Evolutionary conservation across 2,113 vertebrate genomes (phyloP), one percentile per base, ranked within the genome.

Genomic region (Ochotona curzoniae): DNA sequence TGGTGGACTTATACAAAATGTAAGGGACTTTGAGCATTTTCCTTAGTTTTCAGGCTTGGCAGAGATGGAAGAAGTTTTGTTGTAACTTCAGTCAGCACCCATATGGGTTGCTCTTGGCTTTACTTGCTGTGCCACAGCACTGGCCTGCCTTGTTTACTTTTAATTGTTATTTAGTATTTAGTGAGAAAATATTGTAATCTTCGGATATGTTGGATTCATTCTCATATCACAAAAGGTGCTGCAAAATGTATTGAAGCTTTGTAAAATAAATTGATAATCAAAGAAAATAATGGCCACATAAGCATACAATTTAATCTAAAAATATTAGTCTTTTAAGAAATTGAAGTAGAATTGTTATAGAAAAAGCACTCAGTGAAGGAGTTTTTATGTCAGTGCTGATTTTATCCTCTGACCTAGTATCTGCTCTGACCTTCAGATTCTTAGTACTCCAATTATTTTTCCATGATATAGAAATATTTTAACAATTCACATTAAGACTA

Each of bases 221-320:
- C 60, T 60, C 4, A 1, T 7, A 0, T 51, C 20, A 15, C 74
- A 14, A 67, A 88, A 93, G 4, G 14, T 80, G 44, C 10, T 44
- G 8, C 32, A 90, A 44, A 18, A 74, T 75, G 32, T 49, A 9
- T 54, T 92, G 49, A 81, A 38, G 23, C 67, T 94, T 93, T 87
- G 1, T 38, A 81, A 78, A 87, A n/a, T 83, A 89, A 70, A 12
- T 60, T 51, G 32, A 61, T 87, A 25, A 84, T 90, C 76, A 8
- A 63, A 91, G 38, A 66, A 60, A 86, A 87, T 79, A 86, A 54
- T 32, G 28, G 86, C 18, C 73, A 70, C 71, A 83, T 86, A 30
- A 20, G 4, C 82, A 79, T 35, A 61, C 20, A 91, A 79, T 32
- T 63, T 21, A 28, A 26, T 80, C 4, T 28, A 87, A 78, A 54